phyloP scores from a whole-genome alignment of 2,888 invertebrate species.

The Thereva unica region DNA sequence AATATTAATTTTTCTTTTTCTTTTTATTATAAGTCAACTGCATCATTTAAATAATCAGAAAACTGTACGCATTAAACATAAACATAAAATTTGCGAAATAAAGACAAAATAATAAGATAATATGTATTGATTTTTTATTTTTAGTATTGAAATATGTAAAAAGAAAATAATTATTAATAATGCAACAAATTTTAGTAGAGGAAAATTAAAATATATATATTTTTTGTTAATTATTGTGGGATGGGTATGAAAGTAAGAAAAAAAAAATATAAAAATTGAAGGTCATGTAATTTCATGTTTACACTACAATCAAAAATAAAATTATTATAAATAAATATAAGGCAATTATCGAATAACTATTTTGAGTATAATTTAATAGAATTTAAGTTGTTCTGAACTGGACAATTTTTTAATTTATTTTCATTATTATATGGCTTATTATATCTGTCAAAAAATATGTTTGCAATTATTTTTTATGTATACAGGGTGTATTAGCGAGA shows the following conservation, averaged over 20 bases:
- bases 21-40: constrained; percentile 37
- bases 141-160: constrained; percentile 21
- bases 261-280: constrained; percentile 28
- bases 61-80: constrained; percentile 17
- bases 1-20: constrained; percentile 24
- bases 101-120: constrained; percentile 13
- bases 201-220: constrained; percentile 6
- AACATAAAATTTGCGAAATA: neutral
- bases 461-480: too few relatives aligned
- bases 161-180: too few relatives aligned
- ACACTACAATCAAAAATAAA: neutral
- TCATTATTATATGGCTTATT: too few relatives aligned
- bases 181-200: constrained; percentile 20
- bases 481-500: too few relatives aligned
- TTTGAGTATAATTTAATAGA: constrained; percentile 1
- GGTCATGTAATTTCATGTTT: constrained; percentile 20
- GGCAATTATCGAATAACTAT: neutral
- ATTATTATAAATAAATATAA: neutral
- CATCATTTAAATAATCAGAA: constrained; percentile 36
- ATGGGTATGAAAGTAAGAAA: constrained; percentile 39
- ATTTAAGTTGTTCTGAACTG: too few relatives aligned
- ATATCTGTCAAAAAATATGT: too few relatives aligned
- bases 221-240: constrained; percentile 29
- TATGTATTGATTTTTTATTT: neutral
- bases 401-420: too few relatives aligned